Percentiles rank a stretch among this genome's conserved stretches.
phyloP scores from a whole-genome alignment of 2,797 vertebrate species.

The Peromyscus aztecus region DNA sequence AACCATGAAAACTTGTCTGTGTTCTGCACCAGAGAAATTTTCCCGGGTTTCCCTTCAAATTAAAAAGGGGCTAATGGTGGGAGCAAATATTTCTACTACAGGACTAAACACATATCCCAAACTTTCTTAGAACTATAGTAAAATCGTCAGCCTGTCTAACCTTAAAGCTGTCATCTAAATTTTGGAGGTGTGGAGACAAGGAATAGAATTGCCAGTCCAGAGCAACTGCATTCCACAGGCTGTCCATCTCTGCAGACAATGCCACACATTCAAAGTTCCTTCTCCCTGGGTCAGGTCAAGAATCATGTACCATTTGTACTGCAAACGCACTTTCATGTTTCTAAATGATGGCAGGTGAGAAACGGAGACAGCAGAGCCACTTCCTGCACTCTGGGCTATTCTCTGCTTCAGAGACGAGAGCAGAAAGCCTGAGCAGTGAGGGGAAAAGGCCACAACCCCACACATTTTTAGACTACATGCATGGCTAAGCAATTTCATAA shows the following conservation, averaged over 20 bases:
- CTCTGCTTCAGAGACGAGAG: constrained; percentile 42
- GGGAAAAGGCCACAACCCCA: neutral
- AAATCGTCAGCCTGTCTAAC: neutral
- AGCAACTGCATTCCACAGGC: neutral
- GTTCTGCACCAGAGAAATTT: neutral
- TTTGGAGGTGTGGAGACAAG: neutral
- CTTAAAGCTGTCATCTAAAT: constrained; percentile 19
- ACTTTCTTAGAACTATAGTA: constrained; percentile 33
- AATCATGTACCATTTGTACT: neutral
- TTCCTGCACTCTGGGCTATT: neutral
- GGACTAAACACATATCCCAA: neutral
- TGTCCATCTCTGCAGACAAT: neutral
- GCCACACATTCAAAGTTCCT: neutral
- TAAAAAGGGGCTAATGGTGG: neutral
- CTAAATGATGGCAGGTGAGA: constrained; percentile 16
- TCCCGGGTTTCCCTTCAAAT: constrained; percentile 52
- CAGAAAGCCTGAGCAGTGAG: neutral
- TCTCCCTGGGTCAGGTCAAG: neutral
- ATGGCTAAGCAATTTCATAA: neutral
- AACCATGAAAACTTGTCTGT: constrained; percentile 27
- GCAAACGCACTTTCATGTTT: neutral
- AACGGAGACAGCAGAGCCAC: neutral
- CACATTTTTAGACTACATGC: neutral
- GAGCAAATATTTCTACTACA: constrained; percentile 6
- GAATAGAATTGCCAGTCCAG: neutral